A percentile compares a stretch with the other conserved stretches of the same genome.
These are phyloP conservation scores for Cottoperca gobio DNA, from an alignment of 2,797 vertebrate genomes.

Conservation along the genomic window DNA sequence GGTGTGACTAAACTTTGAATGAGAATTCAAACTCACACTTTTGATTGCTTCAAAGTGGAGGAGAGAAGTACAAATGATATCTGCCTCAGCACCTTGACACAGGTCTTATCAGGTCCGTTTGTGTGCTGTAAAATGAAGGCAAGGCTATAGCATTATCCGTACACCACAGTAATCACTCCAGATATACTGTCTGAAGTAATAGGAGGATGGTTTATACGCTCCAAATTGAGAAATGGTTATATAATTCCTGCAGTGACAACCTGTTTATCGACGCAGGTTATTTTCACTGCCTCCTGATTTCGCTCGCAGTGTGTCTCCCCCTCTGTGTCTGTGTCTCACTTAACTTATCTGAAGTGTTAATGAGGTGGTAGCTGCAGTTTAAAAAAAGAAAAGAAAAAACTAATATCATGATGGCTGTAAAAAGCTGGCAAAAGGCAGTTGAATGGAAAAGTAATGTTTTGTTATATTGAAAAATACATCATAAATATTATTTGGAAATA, in stretches of 20 bases:
- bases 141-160: not conserved
- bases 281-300: constrained; percentile 43
- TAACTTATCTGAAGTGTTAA: not conserved
- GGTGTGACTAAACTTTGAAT: not conserved
- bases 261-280: constrained; percentile 41
- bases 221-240: constrained; percentile 67
- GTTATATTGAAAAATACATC: not conserved
- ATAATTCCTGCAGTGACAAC: constrained; percentile 63
- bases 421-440: not conserved
- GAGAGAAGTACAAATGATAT: not conserved
- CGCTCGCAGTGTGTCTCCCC: constrained; percentile 8
- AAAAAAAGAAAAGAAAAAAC: too few relatives aligned
- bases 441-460: not conserved
- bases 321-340: not conserved
- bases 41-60: not conserved
- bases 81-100: not conserved
- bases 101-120: constrained; percentile 8
- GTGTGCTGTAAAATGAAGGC: constrained; percentile 6
- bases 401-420: not conserved
- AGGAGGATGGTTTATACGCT: constrained; percentile 6
- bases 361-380: constrained; percentile 10
- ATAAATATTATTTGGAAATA: not conserved
- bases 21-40: not conserved
- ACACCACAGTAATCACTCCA: not conserved
- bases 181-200: constrained; percentile 17